A percentile compares a stretch with the other conserved stretches of the same genome.
phyloP scores from a whole-genome alignment of 2,113 vertebrate genomes.

The Seriola aureovittata region DNA sequence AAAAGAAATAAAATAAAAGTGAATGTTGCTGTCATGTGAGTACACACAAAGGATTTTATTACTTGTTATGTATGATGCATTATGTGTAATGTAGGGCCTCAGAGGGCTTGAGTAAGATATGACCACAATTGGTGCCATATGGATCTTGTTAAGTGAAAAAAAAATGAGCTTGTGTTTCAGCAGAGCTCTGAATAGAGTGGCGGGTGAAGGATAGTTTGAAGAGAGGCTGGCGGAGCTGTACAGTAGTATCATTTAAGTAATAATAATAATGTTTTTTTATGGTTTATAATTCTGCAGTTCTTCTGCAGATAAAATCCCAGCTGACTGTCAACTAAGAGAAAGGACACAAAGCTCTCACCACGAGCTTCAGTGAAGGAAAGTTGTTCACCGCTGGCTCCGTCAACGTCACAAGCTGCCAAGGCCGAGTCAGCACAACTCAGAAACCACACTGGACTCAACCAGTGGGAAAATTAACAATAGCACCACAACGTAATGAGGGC shows the following conservation, averaged over 20 bases:
- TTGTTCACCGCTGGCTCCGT: slow-evolving; percentile 37
- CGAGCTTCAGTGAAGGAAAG: slow-evolving; percentile 24
- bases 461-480: slow-evolving; percentile 19
- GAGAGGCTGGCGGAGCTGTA: neutral
- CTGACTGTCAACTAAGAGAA: neutral
- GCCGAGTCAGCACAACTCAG: slow-evolving; percentile 31
- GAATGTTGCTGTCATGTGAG: neutral
- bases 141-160: slow-evolving; percentile 15
- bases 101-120: neutral
- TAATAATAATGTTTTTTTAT: neutral
- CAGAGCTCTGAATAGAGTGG: neutral
- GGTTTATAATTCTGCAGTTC: neutral
- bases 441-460: slow-evolving; percentile 44
- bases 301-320: neutral
- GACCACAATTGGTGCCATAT: slow-evolving; percentile 18
- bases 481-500: slow-evolving; percentile 33
- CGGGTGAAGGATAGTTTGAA: neutral
- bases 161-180: slow-evolving; percentile 13
- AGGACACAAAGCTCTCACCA: neutral
- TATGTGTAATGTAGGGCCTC: neutral
- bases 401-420: slow-evolving; percentile 31
- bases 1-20: neutral
- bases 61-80: neutral
- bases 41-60: neutral
- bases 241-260: neutral